Conservation (phyloP, 2,113 vertebrate species). For the Myanophis thanlyinensis region DNA sequence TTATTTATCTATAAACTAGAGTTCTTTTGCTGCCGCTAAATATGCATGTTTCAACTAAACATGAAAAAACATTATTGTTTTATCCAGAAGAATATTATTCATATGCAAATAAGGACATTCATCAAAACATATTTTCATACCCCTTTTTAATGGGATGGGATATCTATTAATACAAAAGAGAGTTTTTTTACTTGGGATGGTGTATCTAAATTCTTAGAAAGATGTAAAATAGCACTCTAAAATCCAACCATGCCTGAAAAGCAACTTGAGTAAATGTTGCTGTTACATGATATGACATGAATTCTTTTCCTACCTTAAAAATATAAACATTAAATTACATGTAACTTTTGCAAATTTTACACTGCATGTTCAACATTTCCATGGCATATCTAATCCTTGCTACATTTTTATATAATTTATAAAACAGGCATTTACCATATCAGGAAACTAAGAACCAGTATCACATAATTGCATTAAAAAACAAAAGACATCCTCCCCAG, state of each 20-base stretch:
- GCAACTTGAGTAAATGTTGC: constrained; percentile 30
- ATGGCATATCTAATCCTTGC: not conserved
- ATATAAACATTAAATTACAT: not conserved
- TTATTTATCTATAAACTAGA: not conserved
- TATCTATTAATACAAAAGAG: not conserved
- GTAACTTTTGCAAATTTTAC: constrained; percentile 16
- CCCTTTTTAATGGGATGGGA: not conserved
- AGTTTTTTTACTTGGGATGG: not conserved
- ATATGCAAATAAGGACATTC: not conserved
- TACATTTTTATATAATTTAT: not conserved
- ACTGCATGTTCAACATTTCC: not conserved
- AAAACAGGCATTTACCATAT: not conserved
- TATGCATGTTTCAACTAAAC: not conserved
- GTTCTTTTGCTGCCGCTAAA: not conserved
- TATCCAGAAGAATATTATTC: not conserved
- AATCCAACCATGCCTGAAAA: not conserved
- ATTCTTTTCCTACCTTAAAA: not conserved
- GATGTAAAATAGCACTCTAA: not conserved
- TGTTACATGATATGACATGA: constrained; percentile 25
- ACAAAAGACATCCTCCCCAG: not conserved
- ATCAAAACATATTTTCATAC: not conserved
- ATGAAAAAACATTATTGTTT: not conserved
- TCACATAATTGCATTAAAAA: constrained; percentile 2
- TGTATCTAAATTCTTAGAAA: not conserved
- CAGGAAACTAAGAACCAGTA: not conserved